Conservation (phyloP, 2,113 vertebrate genomes). For the Theristicus caerulescens region DNA sequence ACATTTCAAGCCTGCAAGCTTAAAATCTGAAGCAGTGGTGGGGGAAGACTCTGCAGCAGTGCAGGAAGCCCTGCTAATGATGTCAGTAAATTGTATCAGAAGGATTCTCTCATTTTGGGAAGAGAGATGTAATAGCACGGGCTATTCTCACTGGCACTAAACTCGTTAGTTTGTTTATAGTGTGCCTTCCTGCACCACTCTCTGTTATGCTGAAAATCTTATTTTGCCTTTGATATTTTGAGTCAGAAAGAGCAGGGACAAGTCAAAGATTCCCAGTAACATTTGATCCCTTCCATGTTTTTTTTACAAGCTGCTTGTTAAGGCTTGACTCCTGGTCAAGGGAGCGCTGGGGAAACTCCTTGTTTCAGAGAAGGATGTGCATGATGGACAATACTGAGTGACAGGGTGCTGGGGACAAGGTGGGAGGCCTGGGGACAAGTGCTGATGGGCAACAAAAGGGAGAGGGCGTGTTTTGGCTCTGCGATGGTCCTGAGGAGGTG, state of each 20-base stretch:
- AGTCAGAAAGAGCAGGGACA: not conserved
- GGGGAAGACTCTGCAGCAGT: not conserved
- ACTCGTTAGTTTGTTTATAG: slow-evolving; percentile 57
- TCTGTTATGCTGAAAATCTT: not conserved
- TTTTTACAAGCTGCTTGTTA: not conserved
- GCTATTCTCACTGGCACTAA: slow-evolving; percentile 61
- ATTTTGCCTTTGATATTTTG: not conserved
- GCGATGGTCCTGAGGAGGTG: not conserved
- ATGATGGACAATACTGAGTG: not conserved
- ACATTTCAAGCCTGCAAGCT: slow-evolving; percentile 8
- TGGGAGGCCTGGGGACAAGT: not conserved
- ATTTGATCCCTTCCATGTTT: not conserved
- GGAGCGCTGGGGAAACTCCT: not conserved
- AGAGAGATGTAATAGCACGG: slow-evolving; percentile 46
- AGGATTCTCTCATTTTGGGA: slow-evolving; percentile 65
- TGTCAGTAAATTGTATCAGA: slow-evolving; percentile 63
- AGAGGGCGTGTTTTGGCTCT: not conserved
- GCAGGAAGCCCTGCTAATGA: slow-evolving; percentile 56
- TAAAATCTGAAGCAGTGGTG: not conserved
- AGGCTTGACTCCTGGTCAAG: not conserved
- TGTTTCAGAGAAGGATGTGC: not conserved
- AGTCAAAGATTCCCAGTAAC: not conserved
- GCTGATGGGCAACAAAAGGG: not conserved
- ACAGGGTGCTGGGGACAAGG: not conserved
- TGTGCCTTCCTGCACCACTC: not conserved